Conservation (phyloP, 2,888 invertebrate species). For the Temnothorax ravouxi region DNA sequence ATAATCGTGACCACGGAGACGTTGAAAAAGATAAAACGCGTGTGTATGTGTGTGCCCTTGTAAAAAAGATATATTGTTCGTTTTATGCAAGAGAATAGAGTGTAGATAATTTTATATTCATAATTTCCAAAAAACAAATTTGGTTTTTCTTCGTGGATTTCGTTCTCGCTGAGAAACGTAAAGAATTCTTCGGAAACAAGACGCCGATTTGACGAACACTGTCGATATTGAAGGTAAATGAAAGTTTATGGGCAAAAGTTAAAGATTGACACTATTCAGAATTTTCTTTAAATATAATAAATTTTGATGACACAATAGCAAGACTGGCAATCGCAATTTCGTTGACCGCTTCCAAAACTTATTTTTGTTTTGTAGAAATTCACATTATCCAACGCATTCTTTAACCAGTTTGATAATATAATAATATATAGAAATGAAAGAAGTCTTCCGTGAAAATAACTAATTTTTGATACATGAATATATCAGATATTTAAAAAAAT, state of each 20-base stretch:
- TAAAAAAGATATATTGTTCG: background rate
- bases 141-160: background rate
- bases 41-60: background rate
- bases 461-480: background rate
- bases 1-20: background rate
- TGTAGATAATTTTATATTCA: background rate
- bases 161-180: background rate
- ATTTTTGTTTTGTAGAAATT: background rate
- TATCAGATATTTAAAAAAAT: background rate
- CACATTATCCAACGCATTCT: background rate
- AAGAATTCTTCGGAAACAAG: background rate
- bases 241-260: background rate
- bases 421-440: background rate
- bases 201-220: background rate
- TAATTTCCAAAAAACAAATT: background rate
- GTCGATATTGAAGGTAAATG: slow-evolving; percentile 12
- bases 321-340: background rate
- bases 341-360: background rate
- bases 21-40: background rate
- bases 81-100: background rate
- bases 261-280: background rate
- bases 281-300: background rate
- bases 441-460: background rate
- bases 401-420: background rate
- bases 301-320: background rate